Percentiles rank a stretch among this genome's conserved stretches.
Conservation (phyloP, 2,797 vertebrate genomes). For the Dendrocincla fuliginosa region DNA sequence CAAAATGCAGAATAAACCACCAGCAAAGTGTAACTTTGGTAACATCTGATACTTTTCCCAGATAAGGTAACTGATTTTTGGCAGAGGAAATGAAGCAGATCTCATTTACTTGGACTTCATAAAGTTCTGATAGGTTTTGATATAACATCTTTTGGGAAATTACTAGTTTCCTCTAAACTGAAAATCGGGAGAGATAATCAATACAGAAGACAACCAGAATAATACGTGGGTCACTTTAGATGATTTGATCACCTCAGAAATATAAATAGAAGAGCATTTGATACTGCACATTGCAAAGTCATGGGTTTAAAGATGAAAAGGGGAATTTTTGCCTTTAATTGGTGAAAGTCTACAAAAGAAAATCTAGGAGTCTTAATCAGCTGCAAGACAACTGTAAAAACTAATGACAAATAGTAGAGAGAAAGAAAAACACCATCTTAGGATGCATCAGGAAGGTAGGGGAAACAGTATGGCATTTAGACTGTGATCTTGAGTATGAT, state of each 20-base stretch:
- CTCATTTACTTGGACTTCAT: constrained; percentile 43
- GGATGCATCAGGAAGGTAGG: not conserved
- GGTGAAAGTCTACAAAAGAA: not conserved
- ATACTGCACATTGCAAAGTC: not conserved
- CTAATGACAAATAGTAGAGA: not conserved
- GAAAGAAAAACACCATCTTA: not conserved
- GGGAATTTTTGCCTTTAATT: not conserved
- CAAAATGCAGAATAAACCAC: constrained; percentile 19
- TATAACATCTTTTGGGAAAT: constrained; percentile 45
- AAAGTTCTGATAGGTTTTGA: constrained; percentile 23
- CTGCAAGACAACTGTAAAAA: not conserved
- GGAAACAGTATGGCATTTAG: not conserved
- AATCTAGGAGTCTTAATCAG: not conserved
- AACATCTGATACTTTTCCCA: not conserved
- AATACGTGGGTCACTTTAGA: not conserved
- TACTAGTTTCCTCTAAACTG: constrained; percentile 37
- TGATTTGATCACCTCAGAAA: not conserved
- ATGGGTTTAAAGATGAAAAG: not conserved
- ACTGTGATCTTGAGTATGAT: not conserved
- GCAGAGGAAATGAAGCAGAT: constrained; percentile 27
- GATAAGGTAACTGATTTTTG: constrained; percentile 7
- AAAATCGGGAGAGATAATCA: not conserved
- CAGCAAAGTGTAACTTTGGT: constrained; percentile 44
- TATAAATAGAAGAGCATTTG: not conserved
- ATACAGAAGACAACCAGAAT: not conserved